Evolutionary conservation across 2,797 vertebrate genomes (phyloP), one percentile per base, ranked within the genome.

Genomic region (Schizopygopsis pylzovi): DNA sequence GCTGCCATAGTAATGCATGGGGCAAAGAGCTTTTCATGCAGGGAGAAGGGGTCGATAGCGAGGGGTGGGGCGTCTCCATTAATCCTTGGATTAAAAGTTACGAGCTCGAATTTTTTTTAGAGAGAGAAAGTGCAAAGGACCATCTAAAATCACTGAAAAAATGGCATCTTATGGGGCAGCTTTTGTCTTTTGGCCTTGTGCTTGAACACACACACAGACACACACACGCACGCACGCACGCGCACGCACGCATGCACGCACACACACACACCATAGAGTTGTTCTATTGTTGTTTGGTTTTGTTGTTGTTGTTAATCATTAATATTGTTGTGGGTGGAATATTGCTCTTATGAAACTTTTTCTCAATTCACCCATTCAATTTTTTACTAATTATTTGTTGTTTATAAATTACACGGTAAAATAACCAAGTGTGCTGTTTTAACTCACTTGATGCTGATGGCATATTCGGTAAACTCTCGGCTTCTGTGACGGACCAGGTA

Each of bases 381-480:
- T 52, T 52, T 75, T 76, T 76, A 28, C 25, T 18, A 16, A 73
- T 28, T 49, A 28, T 49, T 49, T 22, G 6, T 13, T 7, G 1
- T 75, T 52, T 75, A 2, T 11, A 76, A 49, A 75, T 68, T 15
- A 25, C 18, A 37, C 3, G 13, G 79, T 54, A 16, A 78, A 39
- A 59, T 39, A 59, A 25, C 3, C 12, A 39, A 1, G 8, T 16
- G 8, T 45, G 45, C 28, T 15, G 11, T 39, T 49, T 2, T 52
- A 20, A 96, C 98, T 96, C 95, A 99, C 98, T 99, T 99, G 92
- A 99, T 98, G 92, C 98, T 99, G 93, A 99, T 96, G 87, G 98
- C 98, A 63, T 99, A 99, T 92, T 99, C 98, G 28, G 97, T 96
- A 79, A 92, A 97, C 91, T 99, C 98, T 91, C 96, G 96, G 90